A percentile compares a stretch with the other conserved stretches of the same genome.
Conservation (phyloP, 2,888 invertebrate species). For the Nebria salina region DNA sequence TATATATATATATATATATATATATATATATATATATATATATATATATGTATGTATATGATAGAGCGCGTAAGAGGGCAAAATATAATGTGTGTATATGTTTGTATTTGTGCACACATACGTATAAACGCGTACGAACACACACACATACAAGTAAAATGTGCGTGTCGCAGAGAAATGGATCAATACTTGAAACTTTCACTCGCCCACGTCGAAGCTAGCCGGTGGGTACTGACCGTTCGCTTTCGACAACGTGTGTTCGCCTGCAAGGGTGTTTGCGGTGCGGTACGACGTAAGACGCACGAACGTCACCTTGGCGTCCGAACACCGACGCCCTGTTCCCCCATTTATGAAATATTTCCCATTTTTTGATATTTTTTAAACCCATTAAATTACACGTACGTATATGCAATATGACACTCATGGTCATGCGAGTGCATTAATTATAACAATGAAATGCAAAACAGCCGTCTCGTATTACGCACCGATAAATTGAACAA, state of each 20-base stretch:
- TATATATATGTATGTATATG: not conserved
- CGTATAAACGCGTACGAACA: not conserved
- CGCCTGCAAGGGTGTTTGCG: not conserved
- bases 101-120: conserved; percentile 24
- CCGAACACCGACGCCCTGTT: not conserved
- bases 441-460: no score
- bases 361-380: not conserved
- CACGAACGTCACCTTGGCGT: conserved; percentile 15
- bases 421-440: no score
- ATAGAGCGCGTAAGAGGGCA: not conserved
- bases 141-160: not conserved
- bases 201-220: conserved; percentile 9
- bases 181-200: conserved; percentile 34
- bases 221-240: conserved; percentile 21
- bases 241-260: conserved; percentile 29
- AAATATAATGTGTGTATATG: conserved; percentile 7
- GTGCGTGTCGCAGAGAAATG: conserved; percentile 33
- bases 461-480: no score
- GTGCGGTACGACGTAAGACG: not conserved
- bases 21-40: not conserved
- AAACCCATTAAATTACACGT: no score
- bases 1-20: not conserved
- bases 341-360: not conserved
- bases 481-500: no score
- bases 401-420: no score